phyloP scores from a whole-genome alignment of 2,888 invertebrate species.

The Nycteola revayana region DNA sequence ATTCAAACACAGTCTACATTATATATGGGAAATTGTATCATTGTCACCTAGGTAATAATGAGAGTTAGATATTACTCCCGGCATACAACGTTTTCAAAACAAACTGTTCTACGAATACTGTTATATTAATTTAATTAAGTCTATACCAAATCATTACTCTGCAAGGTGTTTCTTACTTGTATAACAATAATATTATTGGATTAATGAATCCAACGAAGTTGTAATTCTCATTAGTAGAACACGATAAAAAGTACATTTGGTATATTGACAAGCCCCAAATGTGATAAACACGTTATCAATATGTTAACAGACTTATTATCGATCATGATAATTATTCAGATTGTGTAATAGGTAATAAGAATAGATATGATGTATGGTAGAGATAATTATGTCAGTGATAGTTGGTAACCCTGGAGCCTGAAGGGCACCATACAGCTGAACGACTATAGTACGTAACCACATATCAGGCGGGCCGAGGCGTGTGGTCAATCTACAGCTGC shows the following conservation, averaged over 20 bases:
- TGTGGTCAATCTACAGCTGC: constrained; percentile 63
- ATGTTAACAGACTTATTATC: constrained; percentile 29
- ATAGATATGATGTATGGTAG: constrained; percentile 8
- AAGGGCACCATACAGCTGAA: constrained; percentile 20
- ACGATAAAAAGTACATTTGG: not conserved
- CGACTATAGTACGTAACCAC: constrained; percentile 37
- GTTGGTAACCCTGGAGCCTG: constrained; percentile 31
- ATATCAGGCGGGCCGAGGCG: constrained; percentile 46
- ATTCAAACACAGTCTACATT: constrained; percentile 2
- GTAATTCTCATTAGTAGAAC: constrained; percentile 2
- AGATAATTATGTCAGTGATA: constrained; percentile 23
- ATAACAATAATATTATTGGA: constrained; percentile 10
- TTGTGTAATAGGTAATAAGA: constrained; percentile 24
- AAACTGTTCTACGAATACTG: constrained; percentile 2
- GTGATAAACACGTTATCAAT: constrained; percentile 16
- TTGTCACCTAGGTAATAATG: no score
- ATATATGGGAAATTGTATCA: constrained; percentile 7
- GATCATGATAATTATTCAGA: constrained; percentile 19
- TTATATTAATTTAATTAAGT: no score
- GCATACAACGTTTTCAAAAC: constrained; percentile 10
- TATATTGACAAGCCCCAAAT: constrained; percentile 23
- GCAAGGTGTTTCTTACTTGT: constrained; percentile 1
- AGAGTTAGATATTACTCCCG: no score
- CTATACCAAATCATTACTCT: no score
- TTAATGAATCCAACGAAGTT: constrained; percentile 13